Evolutionary conservation across 2,113 vertebrate genomes (phyloP), one percentile per base, ranked within the genome.

Genomic region (Etheostoma cragini): DNA sequence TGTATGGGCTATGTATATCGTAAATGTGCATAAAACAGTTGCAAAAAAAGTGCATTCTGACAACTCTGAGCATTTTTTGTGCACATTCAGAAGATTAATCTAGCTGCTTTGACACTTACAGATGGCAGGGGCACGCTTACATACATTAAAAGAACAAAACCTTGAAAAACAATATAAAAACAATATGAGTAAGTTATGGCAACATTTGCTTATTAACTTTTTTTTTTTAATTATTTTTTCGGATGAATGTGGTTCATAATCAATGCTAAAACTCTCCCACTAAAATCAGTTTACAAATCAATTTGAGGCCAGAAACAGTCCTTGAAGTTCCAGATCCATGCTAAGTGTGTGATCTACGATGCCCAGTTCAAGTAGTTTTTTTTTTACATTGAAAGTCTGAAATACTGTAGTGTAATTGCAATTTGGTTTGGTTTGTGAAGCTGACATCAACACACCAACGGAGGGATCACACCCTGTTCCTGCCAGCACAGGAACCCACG

Each of bases 401-500:
- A 86, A 66, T 82, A 1, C 17, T 60, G 22, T 46, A 52, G 19
- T 14, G 38, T 19, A 45, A 56, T 54, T n/a, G 42, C 52, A 45
- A 16, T 62, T 8, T 21, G 4, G 30, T 58, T 24, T 33, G 58
- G 22, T 69, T 30, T 46, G 63, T 58, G 54, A 60, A 53, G 62
- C 61, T 11, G 24, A 66, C 35, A 42, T 56, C 56, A 8, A 13
- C 50, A 67, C 72, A 64, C 47, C 58, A 74, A 33, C 13, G 42
- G 58, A 7, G 6, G 22, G 83, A 62, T 81, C 42, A 35, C 33
- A 73, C 64, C 84, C 60, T 21, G 5, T 33, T 47, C 17, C 50
- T 70, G 66, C 65, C 80, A 78, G 75, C 58, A 63, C 42, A 84
- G 67, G 49, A 82, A 22, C 65, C 72, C 17, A 14, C 0, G 49